Base-by-base conservation (phyloP, 2,797 vertebrate genomes). In the Heliangelus exortis region DNA sequence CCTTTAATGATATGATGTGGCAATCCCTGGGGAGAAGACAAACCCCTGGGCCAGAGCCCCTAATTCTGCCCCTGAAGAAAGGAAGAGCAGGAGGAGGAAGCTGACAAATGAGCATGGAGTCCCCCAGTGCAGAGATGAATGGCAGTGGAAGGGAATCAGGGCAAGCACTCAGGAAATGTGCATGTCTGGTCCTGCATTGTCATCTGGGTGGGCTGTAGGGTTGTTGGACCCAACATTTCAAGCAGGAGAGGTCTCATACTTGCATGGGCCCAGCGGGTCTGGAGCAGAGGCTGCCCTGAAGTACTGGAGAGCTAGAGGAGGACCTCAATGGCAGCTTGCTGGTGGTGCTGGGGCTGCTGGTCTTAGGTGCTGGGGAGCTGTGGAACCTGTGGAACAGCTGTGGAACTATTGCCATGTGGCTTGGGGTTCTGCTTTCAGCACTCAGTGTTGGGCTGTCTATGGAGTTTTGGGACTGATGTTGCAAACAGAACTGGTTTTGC, bases 181-280 rank as follows among this genome's bases (percentile, higher is more conserved):
- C n/a, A 29, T 5, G 4, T 8, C 26, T 29, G n/a, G 8, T 58
- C 15, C n/a, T 6, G 6, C 10, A 3, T 12, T 23, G 1, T 15
- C 31, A 6, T 16, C 13, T 5, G 6, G 14, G 41, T 11, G 2
- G 18, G 25, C 18, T 58, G 18, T 22, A 58, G 8, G 41, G 25
- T 16, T 41, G 10, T 43, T 25, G 21, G 36, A 15, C 21, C 28
- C 15, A 15, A 34, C 6, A 15, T 11, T 20, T 9, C 14, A 34
- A 23, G 33, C 7, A 21, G 21, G 15, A 34, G 33, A 14, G 7
- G 34, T 26, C 25, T 39, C 25, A 5, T 10, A 39, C 5, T 12
- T n/a, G 20, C n/a, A 14, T 9, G 33, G 57, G 33, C 33, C 57
- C 23, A 11, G 23, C 22, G 6, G 33, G 14, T 8, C 57, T 58